phyloP scores from a whole-genome alignment of 2,797 vertebrate genomes.

The Sebastes kiyomatsui region DNA sequence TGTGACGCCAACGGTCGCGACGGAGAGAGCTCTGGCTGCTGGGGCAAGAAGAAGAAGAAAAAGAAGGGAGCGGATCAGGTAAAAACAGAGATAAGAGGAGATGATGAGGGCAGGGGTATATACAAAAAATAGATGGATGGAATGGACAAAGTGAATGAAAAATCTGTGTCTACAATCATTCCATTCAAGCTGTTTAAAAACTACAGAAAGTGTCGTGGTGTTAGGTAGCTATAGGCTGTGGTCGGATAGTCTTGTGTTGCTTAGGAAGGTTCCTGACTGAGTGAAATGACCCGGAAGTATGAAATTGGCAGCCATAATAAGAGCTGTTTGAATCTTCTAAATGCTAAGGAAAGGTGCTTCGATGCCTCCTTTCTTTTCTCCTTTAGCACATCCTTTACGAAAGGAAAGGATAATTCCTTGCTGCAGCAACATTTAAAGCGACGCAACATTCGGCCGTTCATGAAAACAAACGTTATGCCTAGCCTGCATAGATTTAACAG shows the following conservation, averaged over 20 bases:
- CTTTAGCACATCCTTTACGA: not conserved
- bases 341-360: no score
- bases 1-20: constrained; percentile 94
- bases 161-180: not conserved
- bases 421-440: not conserved
- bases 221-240: not conserved
- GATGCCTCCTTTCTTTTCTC: no score
- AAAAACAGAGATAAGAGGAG: constrained; percentile 69
- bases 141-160: not conserved
- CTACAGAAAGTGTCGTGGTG: not conserved
- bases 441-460: not conserved
- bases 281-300: not conserved
- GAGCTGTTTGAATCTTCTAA: no score
- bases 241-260: not conserved
- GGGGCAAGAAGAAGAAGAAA: constrained; percentile 99
- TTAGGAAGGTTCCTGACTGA: not conserved
- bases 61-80: constrained; percentile 99
- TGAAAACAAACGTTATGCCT: no score
- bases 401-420: not conserved
- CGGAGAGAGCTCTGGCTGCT: constrained; percentile 95
- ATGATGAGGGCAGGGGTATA: not conserved
- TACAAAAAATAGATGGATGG: not conserved
- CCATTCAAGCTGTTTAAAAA: not conserved
- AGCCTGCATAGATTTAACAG: no score
- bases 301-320: no score